A percentile compares a stretch with the other conserved stretches of the same genome.
phyloP scores from a whole-genome alignment of 2,888 invertebrate species.

The Drosophila nr. fundita region DNA sequence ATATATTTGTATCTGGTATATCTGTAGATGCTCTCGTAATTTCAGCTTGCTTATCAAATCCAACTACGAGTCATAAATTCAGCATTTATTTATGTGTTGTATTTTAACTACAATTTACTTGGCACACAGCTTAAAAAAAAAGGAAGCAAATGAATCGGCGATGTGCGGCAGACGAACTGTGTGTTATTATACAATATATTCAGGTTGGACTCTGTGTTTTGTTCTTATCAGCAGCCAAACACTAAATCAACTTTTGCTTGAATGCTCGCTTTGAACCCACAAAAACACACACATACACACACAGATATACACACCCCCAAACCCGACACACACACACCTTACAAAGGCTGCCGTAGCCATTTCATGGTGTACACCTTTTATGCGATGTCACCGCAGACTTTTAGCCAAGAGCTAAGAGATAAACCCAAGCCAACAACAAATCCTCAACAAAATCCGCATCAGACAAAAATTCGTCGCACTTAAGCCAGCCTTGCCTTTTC shows the following conservation, averaged over 20 bases:
- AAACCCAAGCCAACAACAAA: constrained; percentile 75
- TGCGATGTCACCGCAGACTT: constrained; percentile 70
- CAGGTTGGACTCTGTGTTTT: constrained; percentile 10
- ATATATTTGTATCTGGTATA: not conserved
- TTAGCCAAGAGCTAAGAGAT: constrained; percentile 50
- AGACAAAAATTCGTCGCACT: constrained; percentile 73
- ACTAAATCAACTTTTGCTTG: constrained; percentile 75
- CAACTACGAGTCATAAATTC: not conserved
- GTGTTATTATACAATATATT: constrained; percentile 44
- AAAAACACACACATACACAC: not conserved
- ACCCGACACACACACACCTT: not conserved
- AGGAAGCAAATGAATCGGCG: not conserved
- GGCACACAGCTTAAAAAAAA: not conserved
- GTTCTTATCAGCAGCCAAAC: constrained; percentile 63
- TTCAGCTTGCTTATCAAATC: not conserved
- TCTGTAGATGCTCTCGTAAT: not conserved
- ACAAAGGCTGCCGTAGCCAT: constrained; percentile 26
- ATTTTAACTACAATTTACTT: constrained; percentile 8
- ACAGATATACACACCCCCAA: no score
- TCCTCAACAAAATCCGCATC: constrained; percentile 77
- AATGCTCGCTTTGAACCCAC: constrained; percentile 38
- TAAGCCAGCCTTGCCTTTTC: constrained; percentile 59
- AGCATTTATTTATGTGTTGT: constrained; percentile 1
- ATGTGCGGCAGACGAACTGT: not conserved
- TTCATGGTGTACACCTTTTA: constrained; percentile 71